Evolutionary conservation across 1,140 invertebrate species (phyloP), one percentile per base, ranked within the genome.

Genomic region (Steinernema feltiae): DNA sequence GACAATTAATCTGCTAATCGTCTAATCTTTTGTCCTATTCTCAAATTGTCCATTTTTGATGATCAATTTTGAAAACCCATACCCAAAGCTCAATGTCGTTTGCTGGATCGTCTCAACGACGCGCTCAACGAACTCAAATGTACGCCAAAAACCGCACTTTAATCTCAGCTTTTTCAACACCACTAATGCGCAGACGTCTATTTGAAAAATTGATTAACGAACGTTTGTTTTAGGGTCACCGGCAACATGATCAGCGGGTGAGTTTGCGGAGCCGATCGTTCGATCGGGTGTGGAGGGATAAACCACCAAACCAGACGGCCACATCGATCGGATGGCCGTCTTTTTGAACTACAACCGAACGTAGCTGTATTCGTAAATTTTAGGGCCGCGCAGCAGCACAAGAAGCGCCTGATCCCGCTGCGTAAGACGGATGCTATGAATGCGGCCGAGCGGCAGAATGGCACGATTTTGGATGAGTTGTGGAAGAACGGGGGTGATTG

Each of bases 161-260:
- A n/a, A n/a, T n/a, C n/a, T n/a, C n/a, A n/a, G n/a, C n/a, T n/a
- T n/a, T n/a, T n/a, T n/a, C n/a, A n/a, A n/a, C n/a, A n/a, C n/a
- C n/a, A n/a, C n/a, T n/a, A n/a, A n/a, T n/a, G n/a, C n/a, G n/a
- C n/a, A n/a, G n/a, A n/a, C n/a, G n/a, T n/a, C 15, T 63, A 21
- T 63, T 63, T 63, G 53, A 63, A 27, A 27, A 63, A 12, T 12
- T 63, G 53, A 63, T 63, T 63, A 63, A 63, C 24, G 53, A 63
- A 24, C n/a, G 21, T 76, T 76, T 76, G 75, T 81, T 81, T 71
- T 76, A 81, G 80, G 80, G 80, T 81, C 32, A 81, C 79, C 46
- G 79, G 78, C 73, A 86, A 85, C 72, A 85, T 85, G 84, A 85
- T 85, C 71, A 81, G 78, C 75, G 84, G 82, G 79, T 80, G 76